Evolutionary conservation across 2,797 vertebrate genomes (phyloP).

Genomic region (Leptodactylus fallax): DNA sequence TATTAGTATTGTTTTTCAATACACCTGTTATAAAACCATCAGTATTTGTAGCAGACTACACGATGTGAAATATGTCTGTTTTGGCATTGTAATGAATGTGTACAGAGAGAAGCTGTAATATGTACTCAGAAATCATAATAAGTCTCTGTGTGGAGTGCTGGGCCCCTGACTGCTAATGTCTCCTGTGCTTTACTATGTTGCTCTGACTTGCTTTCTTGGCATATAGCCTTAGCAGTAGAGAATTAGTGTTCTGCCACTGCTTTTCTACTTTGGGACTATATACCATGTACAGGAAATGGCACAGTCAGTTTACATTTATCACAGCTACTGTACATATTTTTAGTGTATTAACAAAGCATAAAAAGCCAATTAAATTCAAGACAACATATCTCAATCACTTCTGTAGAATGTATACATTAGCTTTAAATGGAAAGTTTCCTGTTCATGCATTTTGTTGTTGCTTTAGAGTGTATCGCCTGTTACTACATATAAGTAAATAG

Average conservation of each 20-base stretch:
- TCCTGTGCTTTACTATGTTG: slow-evolving; percentile 4
- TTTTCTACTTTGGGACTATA: slow-evolving; percentile 67
- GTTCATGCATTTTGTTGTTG: neutral
- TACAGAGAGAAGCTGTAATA: slow-evolving; percentile 1
- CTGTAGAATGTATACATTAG: neutral
- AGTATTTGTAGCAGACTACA: neutral
- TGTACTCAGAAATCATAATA: slow-evolving; percentile 20
- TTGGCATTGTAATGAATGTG: neutral
- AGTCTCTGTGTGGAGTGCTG: neutral
- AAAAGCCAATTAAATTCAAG: slow-evolving; percentile 57
- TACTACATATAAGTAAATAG: too few relatives aligned
- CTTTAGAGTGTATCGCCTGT: neutral
- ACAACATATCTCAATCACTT: neutral
- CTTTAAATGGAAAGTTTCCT: neutral
- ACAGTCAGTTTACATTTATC: slow-evolving; percentile 69
- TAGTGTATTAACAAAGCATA: slow-evolving; percentile 59
- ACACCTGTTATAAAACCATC: too few relatives aligned
- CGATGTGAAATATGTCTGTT: neutral
- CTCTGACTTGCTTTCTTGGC: slow-evolving; percentile 32
- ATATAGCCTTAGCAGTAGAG: slow-evolving; percentile 63
- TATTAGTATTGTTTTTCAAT: too few relatives aligned
- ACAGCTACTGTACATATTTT: slow-evolving; percentile 66
- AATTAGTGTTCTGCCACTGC: slow-evolving; percentile 66
- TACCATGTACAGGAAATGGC: slow-evolving; percentile 66
- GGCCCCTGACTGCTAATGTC: neutral